phyloP scores from a whole-genome alignment of 37 sponge, comb jelly and placozoan species.

The Mnemiopsis leidyi region DNA sequence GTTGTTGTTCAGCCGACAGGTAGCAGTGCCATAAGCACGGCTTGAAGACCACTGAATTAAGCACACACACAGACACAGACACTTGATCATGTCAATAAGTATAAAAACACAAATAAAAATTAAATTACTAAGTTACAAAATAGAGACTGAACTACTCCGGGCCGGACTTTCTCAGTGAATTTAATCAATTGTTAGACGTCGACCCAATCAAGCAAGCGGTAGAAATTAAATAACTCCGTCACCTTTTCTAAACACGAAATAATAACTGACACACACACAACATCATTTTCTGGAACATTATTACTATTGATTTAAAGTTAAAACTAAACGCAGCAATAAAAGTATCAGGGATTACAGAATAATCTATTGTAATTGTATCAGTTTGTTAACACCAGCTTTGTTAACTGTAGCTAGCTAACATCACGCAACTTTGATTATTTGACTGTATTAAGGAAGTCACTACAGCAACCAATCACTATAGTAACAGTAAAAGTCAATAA shows the following conservation, averaged over 20 bases:
- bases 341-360: background rate
- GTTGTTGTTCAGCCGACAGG: background rate
- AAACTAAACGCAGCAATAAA: background rate
- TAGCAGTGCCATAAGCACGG: background rate
- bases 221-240: background rate
- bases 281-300: background rate
- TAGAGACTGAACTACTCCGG: constrained; percentile 53
- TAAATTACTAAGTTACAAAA: constrained; percentile 64
- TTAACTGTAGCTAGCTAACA: too few species aligned
- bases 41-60: constrained; percentile 19
- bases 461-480: background rate
- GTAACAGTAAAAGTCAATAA: constrained; percentile 59
- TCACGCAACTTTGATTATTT: constrained; percentile 2
- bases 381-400: too few species aligned
- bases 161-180: too few species aligned
- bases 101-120: constrained; percentile 67
- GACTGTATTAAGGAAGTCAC: background rate
- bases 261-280: background rate
- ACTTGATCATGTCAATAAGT: constrained; percentile 65
- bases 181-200: too few species aligned
- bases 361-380: background rate
- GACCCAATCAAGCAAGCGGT: too few species aligned
- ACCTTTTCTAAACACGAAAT: background rate
- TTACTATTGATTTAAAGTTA: constrained; percentile 32
- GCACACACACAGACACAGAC: constrained; percentile 59